A percentile compares a stretch with the other conserved stretches of the same genome.
Evolutionary conservation across 2,113 vertebrate genomes (phyloP).

Genomic region (Muntiacus muntjak): DNA sequence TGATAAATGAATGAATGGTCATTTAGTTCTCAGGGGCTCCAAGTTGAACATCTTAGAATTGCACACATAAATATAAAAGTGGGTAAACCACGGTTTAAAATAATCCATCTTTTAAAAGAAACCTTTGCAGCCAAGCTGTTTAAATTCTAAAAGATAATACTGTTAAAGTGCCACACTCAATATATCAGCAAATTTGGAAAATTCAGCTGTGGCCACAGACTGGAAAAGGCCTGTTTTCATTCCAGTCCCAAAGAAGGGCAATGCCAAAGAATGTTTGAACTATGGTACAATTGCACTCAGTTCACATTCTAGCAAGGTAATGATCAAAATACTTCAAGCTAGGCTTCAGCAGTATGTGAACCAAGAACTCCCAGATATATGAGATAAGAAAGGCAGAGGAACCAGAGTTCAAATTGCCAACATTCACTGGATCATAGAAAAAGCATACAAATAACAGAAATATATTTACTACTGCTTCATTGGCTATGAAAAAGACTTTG

Average conservation of each 20-base stretch:
- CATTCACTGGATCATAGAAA: neutral
- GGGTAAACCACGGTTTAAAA: no score
- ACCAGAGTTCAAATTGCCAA: neutral
- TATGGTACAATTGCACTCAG: neutral
- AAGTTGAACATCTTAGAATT: no score
- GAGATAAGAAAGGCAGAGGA: neutral
- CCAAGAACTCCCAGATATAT: neutral
- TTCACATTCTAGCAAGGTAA: neutral
- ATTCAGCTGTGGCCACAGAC: neutral
- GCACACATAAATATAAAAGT: no score
- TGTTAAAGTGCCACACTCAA: neutral
- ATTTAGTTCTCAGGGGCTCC: no score
- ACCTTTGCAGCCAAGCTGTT: neutral
- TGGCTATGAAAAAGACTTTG: no score
- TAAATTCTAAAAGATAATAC: neutral
- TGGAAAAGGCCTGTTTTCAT: neutral
- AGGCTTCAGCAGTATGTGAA: neutral
- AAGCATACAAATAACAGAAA: no score
- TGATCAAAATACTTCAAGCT: neutral
- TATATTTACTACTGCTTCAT: no score
- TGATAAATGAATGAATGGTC: no score
- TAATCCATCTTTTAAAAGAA: no score
- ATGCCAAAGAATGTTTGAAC: neutral
- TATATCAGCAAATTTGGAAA: neutral
- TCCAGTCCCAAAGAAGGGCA: neutral